These are phyloP conservation scores for Amazona guildingii DNA, from an alignment of 2,113 vertebrate species.

Conservation along the genomic window DNA sequence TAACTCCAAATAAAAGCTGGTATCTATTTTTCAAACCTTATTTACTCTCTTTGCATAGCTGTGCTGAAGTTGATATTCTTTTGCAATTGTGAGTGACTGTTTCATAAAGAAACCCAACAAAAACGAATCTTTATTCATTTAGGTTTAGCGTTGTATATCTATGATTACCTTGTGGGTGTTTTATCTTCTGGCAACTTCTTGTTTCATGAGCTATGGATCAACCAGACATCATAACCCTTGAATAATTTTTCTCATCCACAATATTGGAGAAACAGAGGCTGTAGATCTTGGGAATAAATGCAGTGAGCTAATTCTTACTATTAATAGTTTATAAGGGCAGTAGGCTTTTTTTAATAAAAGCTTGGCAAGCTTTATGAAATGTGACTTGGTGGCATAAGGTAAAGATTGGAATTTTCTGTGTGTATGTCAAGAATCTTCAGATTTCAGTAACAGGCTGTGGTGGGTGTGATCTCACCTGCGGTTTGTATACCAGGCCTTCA, in stretches of 20 bases:
- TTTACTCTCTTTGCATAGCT: neutral
- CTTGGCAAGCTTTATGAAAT: neutral
- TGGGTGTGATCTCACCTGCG: neutral
- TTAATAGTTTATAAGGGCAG: neutral
- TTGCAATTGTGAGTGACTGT: neutral
- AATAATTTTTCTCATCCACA: neutral
- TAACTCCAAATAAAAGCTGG: neutral
- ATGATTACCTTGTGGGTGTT: neutral
- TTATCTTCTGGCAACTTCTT: neutral
- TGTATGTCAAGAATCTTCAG: neutral
- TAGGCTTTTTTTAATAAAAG: neutral
- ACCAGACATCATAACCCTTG: neutral
- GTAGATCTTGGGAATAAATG: neutral
- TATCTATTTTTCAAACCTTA: rapidly evolving
- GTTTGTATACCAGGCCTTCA: neutral
- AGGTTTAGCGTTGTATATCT: neutral
- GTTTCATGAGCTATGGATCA: neutral
- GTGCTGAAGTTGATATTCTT: neutral
- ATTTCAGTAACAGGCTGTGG: neutral
- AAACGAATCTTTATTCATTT: neutral
- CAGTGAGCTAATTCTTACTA: neutral
- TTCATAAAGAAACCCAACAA: neutral
- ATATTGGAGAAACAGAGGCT: neutral
- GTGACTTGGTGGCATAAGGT: neutral
- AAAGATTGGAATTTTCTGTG: neutral